Conservation (phyloP, 2,113 vertebrate species). For the Rana temporaria region DNA sequence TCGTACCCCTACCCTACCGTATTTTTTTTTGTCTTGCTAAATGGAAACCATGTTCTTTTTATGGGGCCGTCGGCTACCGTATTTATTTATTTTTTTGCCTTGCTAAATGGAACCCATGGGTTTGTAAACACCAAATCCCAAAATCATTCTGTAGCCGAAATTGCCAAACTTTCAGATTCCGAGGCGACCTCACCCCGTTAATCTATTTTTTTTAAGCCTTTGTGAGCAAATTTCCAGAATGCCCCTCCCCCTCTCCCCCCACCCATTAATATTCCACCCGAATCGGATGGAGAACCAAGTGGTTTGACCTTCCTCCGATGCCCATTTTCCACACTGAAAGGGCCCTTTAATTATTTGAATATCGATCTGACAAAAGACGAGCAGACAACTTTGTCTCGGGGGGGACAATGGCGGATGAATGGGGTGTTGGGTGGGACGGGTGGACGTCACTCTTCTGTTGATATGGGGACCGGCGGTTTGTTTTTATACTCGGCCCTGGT, state of each 20-base stretch:
- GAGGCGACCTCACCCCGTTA: neutral
- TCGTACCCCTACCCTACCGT: no score
- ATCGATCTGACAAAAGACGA: conserved; percentile 27
- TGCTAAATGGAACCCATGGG: neutral
- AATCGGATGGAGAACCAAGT: conserved; percentile 40
- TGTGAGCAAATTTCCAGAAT: conserved; percentile 8
- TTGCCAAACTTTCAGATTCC: neutral
- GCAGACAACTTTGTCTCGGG: conserved; percentile 31
- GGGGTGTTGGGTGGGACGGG: neutral
- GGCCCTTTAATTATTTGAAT: conserved; percentile 43
- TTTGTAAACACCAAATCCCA: no score
- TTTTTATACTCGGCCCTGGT: conserved; percentile 46
- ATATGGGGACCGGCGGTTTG: conserved; percentile 44
- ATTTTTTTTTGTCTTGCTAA: no score
- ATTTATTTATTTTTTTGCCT: neutral
- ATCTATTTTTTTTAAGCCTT: neutral
- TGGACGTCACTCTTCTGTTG: conserved; percentile 31
- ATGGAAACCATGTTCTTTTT: no score
- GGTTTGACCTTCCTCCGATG: conserved; percentile 24
- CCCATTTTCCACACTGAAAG: conserved; percentile 37
- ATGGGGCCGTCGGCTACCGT: no score
- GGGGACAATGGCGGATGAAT: conserved; percentile 48
- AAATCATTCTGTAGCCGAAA: neutral
- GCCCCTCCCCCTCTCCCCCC: neutral
- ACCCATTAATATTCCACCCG: conserved; percentile 15